phyloP scores from a whole-genome alignment of 2,888 invertebrate genomes.

The Cerceris ruficornis region DNA sequence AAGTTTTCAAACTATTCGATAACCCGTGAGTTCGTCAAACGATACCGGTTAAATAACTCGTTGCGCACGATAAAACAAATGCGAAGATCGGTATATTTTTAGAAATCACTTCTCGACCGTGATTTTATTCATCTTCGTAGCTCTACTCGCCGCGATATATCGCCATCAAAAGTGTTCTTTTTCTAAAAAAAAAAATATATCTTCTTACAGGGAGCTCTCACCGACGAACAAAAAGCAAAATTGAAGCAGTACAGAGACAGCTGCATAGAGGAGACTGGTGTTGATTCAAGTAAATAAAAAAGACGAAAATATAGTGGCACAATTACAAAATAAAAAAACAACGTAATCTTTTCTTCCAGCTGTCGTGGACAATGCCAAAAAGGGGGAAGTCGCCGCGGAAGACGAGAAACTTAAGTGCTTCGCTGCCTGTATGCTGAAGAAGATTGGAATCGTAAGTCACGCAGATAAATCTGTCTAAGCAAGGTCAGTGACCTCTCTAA shows the following conservation, averaged over 20 bases:
- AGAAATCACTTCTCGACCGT: too few species aligned
- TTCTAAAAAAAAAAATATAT: too few species aligned
- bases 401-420: constrained; percentile 73
- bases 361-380: constrained; percentile 64
- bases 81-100: too few species aligned
- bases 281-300: constrained; percentile 66
- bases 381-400: constrained; percentile 12
- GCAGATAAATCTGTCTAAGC: neutral
- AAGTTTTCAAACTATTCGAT: too few species aligned
- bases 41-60: too few species aligned
- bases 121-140: too few species aligned
- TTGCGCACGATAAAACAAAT: too few species aligned
- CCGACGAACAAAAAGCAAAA: constrained; percentile 65
- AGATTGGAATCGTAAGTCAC: constrained; percentile 73
- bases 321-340: neutral
- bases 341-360: constrained; percentile 50
- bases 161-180: too few species aligned
- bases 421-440: constrained; percentile 72
- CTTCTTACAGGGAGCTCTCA: constrained; percentile 45
- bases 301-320: neutral
- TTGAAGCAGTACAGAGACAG: constrained; percentile 60
- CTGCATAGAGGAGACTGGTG: constrained; percentile 70
- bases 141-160: too few species aligned
- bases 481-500: neutral
- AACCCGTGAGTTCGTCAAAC: too few species aligned